Evolutionary conservation across 1,140 invertebrate species (phyloP).

Genomic region (Trichonephila clavipes): DNA sequence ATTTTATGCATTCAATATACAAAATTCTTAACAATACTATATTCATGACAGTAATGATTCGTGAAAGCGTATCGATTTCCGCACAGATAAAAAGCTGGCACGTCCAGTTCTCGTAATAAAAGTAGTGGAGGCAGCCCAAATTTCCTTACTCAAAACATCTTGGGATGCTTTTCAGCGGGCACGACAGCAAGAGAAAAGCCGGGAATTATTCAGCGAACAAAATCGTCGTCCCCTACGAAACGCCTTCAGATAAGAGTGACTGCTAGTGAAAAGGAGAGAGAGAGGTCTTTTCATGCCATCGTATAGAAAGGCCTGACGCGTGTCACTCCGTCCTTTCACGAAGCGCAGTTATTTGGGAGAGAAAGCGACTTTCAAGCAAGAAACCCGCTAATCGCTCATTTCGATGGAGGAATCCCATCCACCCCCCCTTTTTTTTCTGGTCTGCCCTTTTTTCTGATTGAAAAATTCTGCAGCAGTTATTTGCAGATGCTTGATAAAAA

Average conservation of each 20-base stretch:
- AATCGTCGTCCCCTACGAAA: conserved; percentile 7
- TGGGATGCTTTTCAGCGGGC: background rate
- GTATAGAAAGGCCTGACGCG: conserved; percentile 44
- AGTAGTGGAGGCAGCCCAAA: background rate
- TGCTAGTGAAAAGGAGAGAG: conserved; percentile 40
- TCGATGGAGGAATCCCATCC: background rate
- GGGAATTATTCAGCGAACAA: conserved; percentile 36
- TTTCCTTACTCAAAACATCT: background rate
- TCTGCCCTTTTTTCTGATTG: background rate
- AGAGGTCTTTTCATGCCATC: background rate
- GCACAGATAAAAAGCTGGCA: too few relatives aligned
- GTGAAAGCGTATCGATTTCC: too few relatives aligned
- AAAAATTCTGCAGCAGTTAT: too few relatives aligned
- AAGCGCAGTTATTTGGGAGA: conserved; percentile 31
- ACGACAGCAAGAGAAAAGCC: background rate
- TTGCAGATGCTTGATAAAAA: too few relatives aligned
- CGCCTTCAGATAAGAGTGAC: conserved; percentile 34
- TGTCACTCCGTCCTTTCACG: conserved; percentile 40
- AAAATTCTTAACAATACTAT: too few relatives aligned
- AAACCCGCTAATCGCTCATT: conserved; percentile 2
- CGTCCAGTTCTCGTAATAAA: too few relatives aligned
- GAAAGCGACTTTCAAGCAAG: background rate
- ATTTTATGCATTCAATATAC: too few relatives aligned
- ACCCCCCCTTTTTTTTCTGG: background rate
- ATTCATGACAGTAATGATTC: too few relatives aligned